A percentile compares a stretch with the other conserved stretches of the same genome.
Conservation (phyloP, 2,113 vertebrate genomes). For the Mastomys natalensis region DNA sequence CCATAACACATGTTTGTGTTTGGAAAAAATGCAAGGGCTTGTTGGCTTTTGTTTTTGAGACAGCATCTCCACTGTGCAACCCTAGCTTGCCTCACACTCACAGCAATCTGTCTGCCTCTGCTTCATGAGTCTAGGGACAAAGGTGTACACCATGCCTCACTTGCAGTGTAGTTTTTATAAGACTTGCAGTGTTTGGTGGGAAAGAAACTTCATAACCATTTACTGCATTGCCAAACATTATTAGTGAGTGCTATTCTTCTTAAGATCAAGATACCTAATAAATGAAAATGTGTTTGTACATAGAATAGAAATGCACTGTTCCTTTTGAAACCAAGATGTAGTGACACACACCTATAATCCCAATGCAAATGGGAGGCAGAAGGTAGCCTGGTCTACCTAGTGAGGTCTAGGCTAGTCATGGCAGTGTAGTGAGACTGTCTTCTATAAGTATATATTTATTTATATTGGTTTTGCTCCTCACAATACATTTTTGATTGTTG, state of each 20-base stretch:
- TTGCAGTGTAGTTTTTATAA: neutral
- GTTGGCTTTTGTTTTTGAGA: neutral
- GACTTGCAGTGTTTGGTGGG: neutral
- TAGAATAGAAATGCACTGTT: neutral
- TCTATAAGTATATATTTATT: neutral
- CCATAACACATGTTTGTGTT: neutral
- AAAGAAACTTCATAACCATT: neutral
- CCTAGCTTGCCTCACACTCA: neutral
- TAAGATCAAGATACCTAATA: neutral
- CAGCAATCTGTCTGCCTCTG: neutral
- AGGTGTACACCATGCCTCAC: neutral
- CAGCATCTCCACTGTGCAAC: neutral
- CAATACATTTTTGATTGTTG: neutral
- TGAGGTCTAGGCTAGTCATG: neutral
- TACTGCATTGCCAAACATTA: neutral
- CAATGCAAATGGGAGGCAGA: neutral
- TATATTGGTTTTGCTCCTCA: neutral
- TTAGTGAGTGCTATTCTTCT: neutral
- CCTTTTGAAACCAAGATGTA: neutral
- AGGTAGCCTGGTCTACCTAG: neutral
- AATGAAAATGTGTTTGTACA: neutral
- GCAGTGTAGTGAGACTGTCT: neutral
- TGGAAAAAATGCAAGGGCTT: neutral
- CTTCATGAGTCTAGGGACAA: neutral
- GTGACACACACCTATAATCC: neutral